These are phyloP conservation scores for Bubo bubo DNA, from an alignment of 2,113 vertebrate species.

Conservation along the genomic window DNA sequence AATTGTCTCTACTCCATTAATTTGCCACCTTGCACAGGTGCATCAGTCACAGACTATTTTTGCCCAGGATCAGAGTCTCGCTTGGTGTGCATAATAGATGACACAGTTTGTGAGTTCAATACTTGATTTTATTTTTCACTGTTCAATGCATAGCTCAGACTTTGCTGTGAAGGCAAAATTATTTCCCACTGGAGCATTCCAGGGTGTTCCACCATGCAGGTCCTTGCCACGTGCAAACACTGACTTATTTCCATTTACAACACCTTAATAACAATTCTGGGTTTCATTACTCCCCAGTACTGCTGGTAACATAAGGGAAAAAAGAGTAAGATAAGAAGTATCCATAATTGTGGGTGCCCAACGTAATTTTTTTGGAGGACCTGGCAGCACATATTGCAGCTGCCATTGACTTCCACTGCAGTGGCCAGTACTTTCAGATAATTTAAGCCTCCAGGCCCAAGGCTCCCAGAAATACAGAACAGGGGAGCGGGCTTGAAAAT, in stretches of 20 bases:
- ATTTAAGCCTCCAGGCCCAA: neutral
- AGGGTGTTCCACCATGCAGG: neutral
- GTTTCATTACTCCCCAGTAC: neutral
- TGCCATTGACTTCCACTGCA: neutral
- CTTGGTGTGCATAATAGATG: slow-evolving; percentile 13
- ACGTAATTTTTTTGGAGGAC: neutral
- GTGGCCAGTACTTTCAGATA: neutral
- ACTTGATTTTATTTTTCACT: slow-evolving; percentile 23
- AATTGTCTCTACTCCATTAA: slow-evolving; percentile 50
- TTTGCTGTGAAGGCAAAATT: slow-evolving; percentile 19
- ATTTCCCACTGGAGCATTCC: neutral
- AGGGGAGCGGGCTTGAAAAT: neutral
- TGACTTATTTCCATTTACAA: neutral
- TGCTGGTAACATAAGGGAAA: neutral
- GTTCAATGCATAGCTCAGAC: neutral
- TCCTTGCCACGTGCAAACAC: neutral
- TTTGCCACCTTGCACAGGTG: slow-evolving; percentile 49
- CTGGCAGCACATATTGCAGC: neutral
- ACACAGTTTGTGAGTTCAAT: slow-evolving; percentile 15
- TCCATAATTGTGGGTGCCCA: neutral
- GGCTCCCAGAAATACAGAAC: neutral
- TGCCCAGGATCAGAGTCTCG: neutral
- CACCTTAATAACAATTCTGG: neutral
- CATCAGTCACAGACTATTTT: slow-evolving; percentile 54
- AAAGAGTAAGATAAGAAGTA: neutral